Conservation (phyloP, 2,888 invertebrate genomes). For the Euclidia mi region DNA sequence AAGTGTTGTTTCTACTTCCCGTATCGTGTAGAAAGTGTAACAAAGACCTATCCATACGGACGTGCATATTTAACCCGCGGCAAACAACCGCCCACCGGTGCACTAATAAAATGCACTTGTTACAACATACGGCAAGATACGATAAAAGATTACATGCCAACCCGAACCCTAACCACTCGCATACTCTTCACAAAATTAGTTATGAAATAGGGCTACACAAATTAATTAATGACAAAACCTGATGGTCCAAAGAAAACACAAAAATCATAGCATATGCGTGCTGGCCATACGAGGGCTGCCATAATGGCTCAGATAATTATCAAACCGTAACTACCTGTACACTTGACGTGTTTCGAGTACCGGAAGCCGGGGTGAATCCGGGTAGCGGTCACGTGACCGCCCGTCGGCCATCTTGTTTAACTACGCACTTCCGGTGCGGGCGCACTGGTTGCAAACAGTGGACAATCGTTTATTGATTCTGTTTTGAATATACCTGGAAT, state of each 20-base stretch:
- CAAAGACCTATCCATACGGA: too few species aligned
- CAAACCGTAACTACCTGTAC: conserved; percentile 78
- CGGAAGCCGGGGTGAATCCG: conserved; percentile 88
- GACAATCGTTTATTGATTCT: conserved; percentile 68
- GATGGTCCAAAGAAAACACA: conserved; percentile 20
- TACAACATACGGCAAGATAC: conserved; percentile 20
- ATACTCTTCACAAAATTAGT: conserved; percentile 33
- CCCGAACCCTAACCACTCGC: conserved; percentile 17
- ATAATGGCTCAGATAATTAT: conserved; percentile 77
- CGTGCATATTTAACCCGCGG: too few species aligned
- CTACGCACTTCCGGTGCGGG: conserved; percentile 83
- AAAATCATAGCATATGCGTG: conserved; percentile 84
- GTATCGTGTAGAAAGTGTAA: too few species aligned
- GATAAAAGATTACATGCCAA: conserved; percentile 10
- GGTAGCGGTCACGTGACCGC: conserved; percentile 80
- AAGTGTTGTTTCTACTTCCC: too few species aligned
- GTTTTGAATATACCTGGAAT: conserved; percentile 38
- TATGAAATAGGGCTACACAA: conserved; percentile 26
- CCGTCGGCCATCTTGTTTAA: conserved; percentile 85
- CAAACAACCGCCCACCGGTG: not conserved
- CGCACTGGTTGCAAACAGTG: conserved; percentile 66
- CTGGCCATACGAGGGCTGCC: conserved; percentile 70
- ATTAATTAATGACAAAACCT: conserved; percentile 29
- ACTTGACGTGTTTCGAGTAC: conserved; percentile 86
- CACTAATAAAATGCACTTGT: conserved; percentile 7